A percentile compares a stretch with the other conserved stretches of the same genome.
Conservation (phyloP, 1,140 invertebrate species). For the Hesperophylax magnus region DNA sequence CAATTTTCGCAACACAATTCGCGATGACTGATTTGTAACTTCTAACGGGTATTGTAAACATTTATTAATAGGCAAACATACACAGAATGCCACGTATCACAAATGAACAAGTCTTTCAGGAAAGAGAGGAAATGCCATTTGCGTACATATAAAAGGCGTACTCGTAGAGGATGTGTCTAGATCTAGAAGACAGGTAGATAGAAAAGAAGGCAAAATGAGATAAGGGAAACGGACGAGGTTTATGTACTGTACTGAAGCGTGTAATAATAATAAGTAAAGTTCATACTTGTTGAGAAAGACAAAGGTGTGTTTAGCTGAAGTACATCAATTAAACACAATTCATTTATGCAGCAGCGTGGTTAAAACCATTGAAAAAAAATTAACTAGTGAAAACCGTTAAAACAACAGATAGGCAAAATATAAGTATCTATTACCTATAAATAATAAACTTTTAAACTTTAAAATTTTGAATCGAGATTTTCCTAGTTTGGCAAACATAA, state of each 20-base stretch:
- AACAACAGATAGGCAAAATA: neutral
- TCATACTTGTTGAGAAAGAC: too few species aligned
- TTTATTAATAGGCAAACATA: neutral
- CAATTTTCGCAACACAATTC: too few species aligned
- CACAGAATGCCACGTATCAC: neutral
- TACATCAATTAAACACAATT: too few species aligned
- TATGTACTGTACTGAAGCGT: too few species aligned
- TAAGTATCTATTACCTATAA: too few species aligned
- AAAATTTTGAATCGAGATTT: too few species aligned
- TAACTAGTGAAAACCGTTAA: neutral
- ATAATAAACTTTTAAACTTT: too few species aligned
- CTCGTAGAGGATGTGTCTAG: constrained; percentile 7
- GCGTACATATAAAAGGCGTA: constrained; percentile 27
- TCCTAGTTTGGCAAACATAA: too few species aligned
- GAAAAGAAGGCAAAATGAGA: too few species aligned
- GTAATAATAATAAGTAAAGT: too few species aligned
- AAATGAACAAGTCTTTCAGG: constrained; percentile 17
- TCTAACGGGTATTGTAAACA: constrained; percentile 10
- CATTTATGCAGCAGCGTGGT: neutral
- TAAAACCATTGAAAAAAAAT: neutral
- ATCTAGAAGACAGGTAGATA: neutral
- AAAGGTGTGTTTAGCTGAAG: too few species aligned
- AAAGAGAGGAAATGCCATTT: constrained; percentile 32
- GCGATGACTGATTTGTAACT: neutral
- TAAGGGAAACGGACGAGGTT: too few species aligned